Conservation (phyloP, 2,888 invertebrate species). For the Laothoe populi region DNA sequence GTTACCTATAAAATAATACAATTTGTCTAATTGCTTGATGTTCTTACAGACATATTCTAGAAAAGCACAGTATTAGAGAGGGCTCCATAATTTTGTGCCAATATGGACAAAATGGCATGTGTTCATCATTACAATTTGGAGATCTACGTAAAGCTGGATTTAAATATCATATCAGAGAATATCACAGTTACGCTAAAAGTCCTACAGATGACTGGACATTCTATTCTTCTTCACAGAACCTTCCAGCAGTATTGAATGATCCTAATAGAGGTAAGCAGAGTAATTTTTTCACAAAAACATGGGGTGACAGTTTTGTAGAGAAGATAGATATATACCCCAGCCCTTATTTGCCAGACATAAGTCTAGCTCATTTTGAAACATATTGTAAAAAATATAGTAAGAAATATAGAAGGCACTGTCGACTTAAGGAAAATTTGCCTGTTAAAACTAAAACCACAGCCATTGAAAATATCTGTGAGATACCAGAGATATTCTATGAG, state of each 20-base stretch:
- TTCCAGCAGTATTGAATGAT: constrained; percentile 98
- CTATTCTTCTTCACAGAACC: constrained; percentile 96
- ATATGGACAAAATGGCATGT: constrained; percentile 94
- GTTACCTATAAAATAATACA: neutral
- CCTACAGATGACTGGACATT: constrained; percentile 90
- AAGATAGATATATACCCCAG: constrained; percentile 90
- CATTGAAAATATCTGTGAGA: constrained; percentile 84
- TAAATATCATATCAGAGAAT: constrained; percentile 91
- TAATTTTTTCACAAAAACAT: constrained; percentile 98
- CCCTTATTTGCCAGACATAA: constrained; percentile 92
- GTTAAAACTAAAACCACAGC: constrained; percentile 75
- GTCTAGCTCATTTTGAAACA: constrained; percentile 92
- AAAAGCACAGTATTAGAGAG: constrained; percentile 92
- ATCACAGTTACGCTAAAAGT: constrained; percentile 78
- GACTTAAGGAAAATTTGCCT: constrained; percentile 76
- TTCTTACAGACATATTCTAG: constrained; percentile 90
- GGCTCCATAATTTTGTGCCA: constrained; percentile 94
- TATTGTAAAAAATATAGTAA: constrained; percentile 92
- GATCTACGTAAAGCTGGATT: constrained; percentile 95
- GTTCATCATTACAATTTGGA: constrained; percentile 94
- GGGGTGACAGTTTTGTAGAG: constrained; percentile 98
- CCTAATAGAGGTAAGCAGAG: constrained; percentile 95
- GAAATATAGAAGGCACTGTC: constrained; percentile 86
- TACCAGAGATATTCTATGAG: constrained; percentile 94
- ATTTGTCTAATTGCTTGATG: constrained; percentile 26